A percentile compares a stretch with the other conserved stretches of the same genome.
phyloP scores from a whole-genome alignment of 2,797 vertebrate species.

The Fringilla coelebs region DNA sequence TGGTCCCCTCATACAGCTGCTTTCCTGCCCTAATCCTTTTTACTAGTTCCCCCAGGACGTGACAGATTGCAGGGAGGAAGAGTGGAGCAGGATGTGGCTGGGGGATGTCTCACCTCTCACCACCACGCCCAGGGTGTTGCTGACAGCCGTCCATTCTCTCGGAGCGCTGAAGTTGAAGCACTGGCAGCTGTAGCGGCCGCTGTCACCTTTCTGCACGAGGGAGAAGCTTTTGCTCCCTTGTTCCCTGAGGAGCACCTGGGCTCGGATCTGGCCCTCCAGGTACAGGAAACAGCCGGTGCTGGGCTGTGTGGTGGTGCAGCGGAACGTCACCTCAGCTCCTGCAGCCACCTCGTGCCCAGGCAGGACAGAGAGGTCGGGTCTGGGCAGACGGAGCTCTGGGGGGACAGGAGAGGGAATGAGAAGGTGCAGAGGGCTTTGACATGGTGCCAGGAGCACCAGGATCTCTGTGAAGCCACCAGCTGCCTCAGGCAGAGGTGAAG shows the following conservation, averaged over 20 bases:
- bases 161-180: rapidly evolving
- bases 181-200: slow-evolving; percentile 32
- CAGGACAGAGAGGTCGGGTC: neutral
- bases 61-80: neutral
- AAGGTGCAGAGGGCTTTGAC: neutral
- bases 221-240: neutral
- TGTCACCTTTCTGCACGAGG: neutral
- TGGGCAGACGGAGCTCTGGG: neutral
- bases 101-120: slow-evolving; percentile 10
- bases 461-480: neutral
- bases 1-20: neutral
- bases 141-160: neutral
- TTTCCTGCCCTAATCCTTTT: neutral
- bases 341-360: neutral
- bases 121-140: neutral
- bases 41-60: neutral
- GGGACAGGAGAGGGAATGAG: neutral
- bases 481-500: neutral
- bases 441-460: neutral
- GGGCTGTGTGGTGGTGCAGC: neutral
- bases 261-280: neutral
- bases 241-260: rapidly evolving
- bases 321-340: neutral
- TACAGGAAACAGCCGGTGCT: neutral
- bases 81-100: neutral